Evolutionary conservation across 1,140 invertebrate species (phyloP).

Genomic region (Eueides isabella): DNA sequence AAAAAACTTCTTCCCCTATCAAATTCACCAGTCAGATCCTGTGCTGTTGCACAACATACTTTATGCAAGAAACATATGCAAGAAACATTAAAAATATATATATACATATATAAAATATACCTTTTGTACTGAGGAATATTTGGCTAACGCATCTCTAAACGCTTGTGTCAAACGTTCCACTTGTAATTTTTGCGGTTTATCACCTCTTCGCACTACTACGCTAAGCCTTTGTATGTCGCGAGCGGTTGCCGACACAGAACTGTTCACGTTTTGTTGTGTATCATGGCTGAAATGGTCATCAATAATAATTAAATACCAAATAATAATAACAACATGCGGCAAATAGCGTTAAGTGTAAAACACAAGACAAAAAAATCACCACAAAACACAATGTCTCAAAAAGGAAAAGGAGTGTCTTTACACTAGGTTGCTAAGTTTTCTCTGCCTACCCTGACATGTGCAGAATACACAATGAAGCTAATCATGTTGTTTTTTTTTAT

Average conservation of each 20-base stretch:
- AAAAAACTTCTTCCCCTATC: no score
- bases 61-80: neutral
- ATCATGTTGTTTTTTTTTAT: no score
- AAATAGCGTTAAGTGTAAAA: no score
- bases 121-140: conserved; percentile 91
- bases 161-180: conserved; percentile 91
- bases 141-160: conserved; percentile 90
- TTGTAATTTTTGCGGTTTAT: conserved; percentile 91
- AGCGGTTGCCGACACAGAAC: conserved; percentile 88
- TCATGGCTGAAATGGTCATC: conserved; percentile 85
- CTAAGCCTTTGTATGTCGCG: conserved; percentile 88
- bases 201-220: conserved; percentile 85
- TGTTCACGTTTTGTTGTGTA: conserved; percentile 90
- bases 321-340: neutral
- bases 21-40: no score
- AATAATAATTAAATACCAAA: neutral
- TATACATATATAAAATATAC: conserved; percentile 65
- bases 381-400: no score
- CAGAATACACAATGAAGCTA: no score
- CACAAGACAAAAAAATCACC: no score
- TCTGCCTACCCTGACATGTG: no score
- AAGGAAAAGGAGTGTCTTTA: no score
- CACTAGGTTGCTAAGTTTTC: no score
- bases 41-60: no score
- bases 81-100: neutral